Conservation (phyloP, 2,888 invertebrate genomes). For the Polydrusus tereticollis region DNA sequence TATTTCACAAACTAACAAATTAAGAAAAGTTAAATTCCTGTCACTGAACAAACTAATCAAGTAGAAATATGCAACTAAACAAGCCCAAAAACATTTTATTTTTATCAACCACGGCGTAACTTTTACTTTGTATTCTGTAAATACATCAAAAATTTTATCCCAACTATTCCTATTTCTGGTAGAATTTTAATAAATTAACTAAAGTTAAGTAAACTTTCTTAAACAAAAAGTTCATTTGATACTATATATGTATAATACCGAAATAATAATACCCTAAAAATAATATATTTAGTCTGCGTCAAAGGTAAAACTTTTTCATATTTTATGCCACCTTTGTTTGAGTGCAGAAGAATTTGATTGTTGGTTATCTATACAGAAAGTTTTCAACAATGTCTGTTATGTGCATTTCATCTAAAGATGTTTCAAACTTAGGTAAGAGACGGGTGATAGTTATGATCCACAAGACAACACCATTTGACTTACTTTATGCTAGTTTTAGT, state of each 20-base stretch:
- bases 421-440: not conserved
- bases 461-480: too few relatives aligned
- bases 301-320: slow-evolving; percentile 42
- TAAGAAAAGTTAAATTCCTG: too few relatives aligned
- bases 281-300: slow-evolving; percentile 39
- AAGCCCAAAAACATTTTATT: too few relatives aligned
- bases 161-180: not conserved
- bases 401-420: not conserved
- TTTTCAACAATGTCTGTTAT: not conserved
- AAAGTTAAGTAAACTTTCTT: slow-evolving; percentile 25
- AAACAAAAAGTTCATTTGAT: slow-evolving; percentile 37
- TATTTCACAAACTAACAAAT: too few relatives aligned
- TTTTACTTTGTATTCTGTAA: not conserved
- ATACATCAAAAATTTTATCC: not conserved
- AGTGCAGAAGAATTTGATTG: not conserved
- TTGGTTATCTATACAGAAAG: too few relatives aligned
- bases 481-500: too few relatives aligned
- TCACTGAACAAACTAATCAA: too few relatives aligned
- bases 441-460: too few relatives aligned
- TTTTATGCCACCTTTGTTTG: slow-evolving; percentile 40
- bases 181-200: slow-evolving; percentile 35
- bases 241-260: too few relatives aligned
- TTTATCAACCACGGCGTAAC: not conserved
- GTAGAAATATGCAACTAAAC: too few relatives aligned
- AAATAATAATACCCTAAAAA: slow-evolving; percentile 37